A percentile compares a stretch with the other conserved stretches of the same genome.
Conservation (phyloP, 2,888 invertebrate species). For the Bimastos eiseni region DNA sequence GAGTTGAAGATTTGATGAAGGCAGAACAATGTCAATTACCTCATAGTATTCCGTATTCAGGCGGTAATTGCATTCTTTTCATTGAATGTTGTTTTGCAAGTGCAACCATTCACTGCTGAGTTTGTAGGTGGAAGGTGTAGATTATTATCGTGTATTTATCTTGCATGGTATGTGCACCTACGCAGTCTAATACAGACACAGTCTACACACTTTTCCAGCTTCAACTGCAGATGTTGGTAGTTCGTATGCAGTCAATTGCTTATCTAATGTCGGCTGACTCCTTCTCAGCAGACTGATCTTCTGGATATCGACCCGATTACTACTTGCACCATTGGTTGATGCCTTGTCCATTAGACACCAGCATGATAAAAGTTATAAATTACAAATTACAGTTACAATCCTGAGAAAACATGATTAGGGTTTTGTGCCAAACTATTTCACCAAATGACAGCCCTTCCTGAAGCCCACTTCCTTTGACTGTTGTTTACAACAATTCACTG, state of each 20-base stretch:
- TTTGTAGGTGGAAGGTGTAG: constrained; percentile 9
- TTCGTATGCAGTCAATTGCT: neutral
- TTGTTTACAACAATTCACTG: neutral
- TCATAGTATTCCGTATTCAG: neutral
- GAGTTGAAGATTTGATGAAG: neutral
- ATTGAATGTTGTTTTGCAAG: neutral
- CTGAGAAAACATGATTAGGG: neutral
- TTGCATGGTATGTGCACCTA: neutral
- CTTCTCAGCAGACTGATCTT: too few relatives aligned
- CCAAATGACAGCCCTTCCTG: neutral
- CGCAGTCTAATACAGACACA: neutral
- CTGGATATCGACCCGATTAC: too few relatives aligned
- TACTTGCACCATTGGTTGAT: too few relatives aligned
- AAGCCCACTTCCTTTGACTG: neutral
- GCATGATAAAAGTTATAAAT: too few relatives aligned
- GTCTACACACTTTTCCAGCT: neutral
- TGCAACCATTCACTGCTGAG: neutral
- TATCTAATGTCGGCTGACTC: too few relatives aligned
- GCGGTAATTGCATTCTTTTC: neutral
- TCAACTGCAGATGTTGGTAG: neutral
- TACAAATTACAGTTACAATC: neutral
- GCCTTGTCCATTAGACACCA: too few relatives aligned
- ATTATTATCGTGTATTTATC: neutral
- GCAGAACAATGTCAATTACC: neutral
- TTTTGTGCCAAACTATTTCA: neutral